A percentile compares a stretch with the other conserved stretches of the same genome.
phyloP scores from a whole-genome alignment of 2,113 vertebrate species.

The Corythaixoides concolor region DNA sequence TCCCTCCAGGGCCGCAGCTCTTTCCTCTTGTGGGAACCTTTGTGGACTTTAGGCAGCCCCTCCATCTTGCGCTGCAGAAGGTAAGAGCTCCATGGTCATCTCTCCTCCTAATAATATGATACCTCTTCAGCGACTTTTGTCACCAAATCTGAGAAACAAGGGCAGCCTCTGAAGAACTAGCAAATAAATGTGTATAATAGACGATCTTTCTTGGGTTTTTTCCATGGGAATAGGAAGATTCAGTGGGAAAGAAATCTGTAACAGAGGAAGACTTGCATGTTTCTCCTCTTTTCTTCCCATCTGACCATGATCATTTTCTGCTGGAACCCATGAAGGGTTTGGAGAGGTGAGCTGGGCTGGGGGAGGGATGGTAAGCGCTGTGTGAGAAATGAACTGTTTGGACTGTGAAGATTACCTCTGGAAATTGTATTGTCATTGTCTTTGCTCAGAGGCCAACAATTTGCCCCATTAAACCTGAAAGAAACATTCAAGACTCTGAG shows the following conservation, averaged over 20 bases:
- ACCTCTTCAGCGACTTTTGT: background rate
- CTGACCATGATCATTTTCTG: background rate
- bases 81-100: constrained; percentile 50
- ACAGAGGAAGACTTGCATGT: background rate
- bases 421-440: background rate
- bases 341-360: background rate
- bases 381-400: background rate
- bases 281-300: background rate
- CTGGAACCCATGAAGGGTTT: background rate
- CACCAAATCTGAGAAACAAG: background rate
- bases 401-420: background rate
- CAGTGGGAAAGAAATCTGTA: background rate
- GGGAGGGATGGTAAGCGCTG: background rate
- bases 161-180: background rate
- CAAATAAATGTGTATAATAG: background rate
- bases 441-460: background rate
- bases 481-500: background rate
- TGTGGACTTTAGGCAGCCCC: constrained; percentile 52
- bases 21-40: constrained; percentile 71
- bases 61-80: constrained; percentile 57
- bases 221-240: background rate
- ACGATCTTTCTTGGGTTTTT: background rate
- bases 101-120: background rate
- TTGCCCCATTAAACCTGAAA: background rate
- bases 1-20: constrained; percentile 66